Percentiles rank a stretch among this genome's conserved stretches.
phyloP scores from a whole-genome alignment of 1,140 invertebrate species.

The Lasioglossum baleicum region DNA sequence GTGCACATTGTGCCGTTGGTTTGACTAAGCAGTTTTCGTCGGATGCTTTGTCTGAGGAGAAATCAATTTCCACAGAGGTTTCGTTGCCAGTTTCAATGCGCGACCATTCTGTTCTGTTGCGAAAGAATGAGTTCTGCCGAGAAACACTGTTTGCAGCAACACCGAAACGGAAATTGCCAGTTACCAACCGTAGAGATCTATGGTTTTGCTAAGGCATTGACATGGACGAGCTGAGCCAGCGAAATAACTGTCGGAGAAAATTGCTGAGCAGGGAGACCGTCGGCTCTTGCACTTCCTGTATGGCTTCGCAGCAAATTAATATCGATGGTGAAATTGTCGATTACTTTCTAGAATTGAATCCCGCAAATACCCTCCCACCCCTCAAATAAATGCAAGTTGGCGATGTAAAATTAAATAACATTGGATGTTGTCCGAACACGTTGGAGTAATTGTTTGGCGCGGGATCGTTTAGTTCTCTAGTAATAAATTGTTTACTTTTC shows the following conservation, averaged over 20 bases:
- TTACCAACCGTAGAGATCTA: conserved; percentile 27
- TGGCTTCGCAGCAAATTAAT: conserved; percentile 48
- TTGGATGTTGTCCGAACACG: too few species aligned
- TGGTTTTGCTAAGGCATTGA: conserved; percentile 38
- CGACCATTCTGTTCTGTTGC: background rate
- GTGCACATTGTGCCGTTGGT: too few species aligned
- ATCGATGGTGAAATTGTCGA: conserved; percentile 25
- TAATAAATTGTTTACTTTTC: too few species aligned
- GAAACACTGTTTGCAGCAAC: conserved; percentile 48
- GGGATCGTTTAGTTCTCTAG: too few species aligned
- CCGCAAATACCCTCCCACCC: background rate
- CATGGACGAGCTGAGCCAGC: conserved; percentile 32
- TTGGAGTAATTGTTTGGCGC: too few species aligned
- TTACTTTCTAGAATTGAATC: conserved; percentile 19
- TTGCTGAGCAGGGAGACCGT: conserved; percentile 40
- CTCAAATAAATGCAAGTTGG: too few species aligned
- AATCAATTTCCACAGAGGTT: background rate
- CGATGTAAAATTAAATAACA: too few species aligned
- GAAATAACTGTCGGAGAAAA: conserved; percentile 57
- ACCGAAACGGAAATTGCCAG: conserved; percentile 24
- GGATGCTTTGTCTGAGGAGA: too few species aligned
- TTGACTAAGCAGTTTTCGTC: too few species aligned
- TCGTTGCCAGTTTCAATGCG: background rate
- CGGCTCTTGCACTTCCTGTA: conserved; percentile 40
- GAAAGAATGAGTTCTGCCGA: background rate